These are phyloP conservation scores for Parelbella ahira DNA, from an alignment of 2,888 invertebrate genomes.

Conservation along the genomic window DNA sequence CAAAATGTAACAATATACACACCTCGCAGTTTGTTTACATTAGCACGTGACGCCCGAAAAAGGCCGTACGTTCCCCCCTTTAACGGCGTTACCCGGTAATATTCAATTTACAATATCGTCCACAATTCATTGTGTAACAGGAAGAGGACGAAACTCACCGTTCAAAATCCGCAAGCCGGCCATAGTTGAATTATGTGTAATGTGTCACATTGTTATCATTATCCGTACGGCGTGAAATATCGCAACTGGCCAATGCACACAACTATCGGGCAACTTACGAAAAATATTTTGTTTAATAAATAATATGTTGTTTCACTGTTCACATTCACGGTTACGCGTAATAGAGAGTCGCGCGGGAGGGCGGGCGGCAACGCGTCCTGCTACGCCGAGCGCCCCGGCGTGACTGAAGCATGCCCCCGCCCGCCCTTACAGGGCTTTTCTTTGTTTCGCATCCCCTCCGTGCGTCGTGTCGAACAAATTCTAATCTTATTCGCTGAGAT, in stretches of 20 bases:
- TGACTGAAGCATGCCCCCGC: slow-evolving; percentile 60
- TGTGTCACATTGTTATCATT: slow-evolving; percentile 18
- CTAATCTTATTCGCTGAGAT: slow-evolving; percentile 57
- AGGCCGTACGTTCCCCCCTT: not conserved
- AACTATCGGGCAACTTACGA: slow-evolving; percentile 14
- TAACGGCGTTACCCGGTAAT: not conserved
- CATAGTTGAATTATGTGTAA: slow-evolving; percentile 28
- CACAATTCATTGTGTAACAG: slow-evolving; percentile 14
- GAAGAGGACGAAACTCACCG: slow-evolving; percentile 31
- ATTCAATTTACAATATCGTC: slow-evolving; percentile 14
- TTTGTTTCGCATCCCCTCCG: slow-evolving; percentile 72
- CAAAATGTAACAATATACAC: slow-evolving; percentile 8
- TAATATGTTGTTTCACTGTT: slow-evolving; percentile 39
- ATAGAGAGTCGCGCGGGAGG: slow-evolving; percentile 24
- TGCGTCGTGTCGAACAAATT: slow-evolving; percentile 56
- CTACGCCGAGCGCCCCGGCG: slow-evolving; percentile 56
- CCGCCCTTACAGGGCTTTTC: slow-evolving; percentile 66
- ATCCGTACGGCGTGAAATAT: slow-evolving; percentile 35
- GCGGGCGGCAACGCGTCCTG: slow-evolving; percentile 37
- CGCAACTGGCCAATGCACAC: slow-evolving; percentile 36
- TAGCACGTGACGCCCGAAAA: slow-evolving; percentile 2
- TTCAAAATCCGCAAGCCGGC: slow-evolving; percentile 29
- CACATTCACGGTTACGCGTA: slow-evolving; percentile 40
- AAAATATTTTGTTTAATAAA: slow-evolving; percentile 20
- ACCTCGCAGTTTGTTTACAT: slow-evolving; percentile 15